These are phyloP conservation scores for Minunthozetes semirufus DNA, from an alignment of 2,888 invertebrate species.

Conservation along the genomic window DNA sequence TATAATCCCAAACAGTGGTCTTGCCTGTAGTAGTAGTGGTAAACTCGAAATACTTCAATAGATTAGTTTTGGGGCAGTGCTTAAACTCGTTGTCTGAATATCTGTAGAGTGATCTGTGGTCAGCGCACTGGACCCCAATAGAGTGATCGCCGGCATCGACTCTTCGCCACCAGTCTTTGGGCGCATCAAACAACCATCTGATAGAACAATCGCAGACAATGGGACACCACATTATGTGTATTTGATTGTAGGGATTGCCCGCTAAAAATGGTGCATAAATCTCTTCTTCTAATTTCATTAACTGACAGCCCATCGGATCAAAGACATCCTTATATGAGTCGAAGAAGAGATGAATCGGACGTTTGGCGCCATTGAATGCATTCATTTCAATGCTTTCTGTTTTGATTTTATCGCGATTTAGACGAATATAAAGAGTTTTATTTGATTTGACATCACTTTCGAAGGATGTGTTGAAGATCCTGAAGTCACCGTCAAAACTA, in stretches of 20 bases:
- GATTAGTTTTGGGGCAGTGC: slow-evolving; percentile 35
- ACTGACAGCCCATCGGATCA: slow-evolving; percentile 31
- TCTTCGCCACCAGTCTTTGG: slow-evolving; percentile 36
- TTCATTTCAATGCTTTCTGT: slow-evolving; percentile 27
- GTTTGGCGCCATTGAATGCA: slow-evolving; percentile 33
- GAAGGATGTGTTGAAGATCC: slow-evolving; percentile 28
- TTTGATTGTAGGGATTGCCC: slow-evolving; percentile 32
- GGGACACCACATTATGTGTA: slow-evolving; percentile 33
- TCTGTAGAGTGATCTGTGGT: slow-evolving; percentile 31
- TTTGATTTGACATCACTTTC: slow-evolving; percentile 11
- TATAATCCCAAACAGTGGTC: background rate
- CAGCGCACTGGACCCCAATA: slow-evolving; percentile 34
- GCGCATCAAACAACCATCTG: slow-evolving; percentile 37
- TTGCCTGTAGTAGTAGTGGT: background rate
- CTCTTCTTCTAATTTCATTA: slow-evolving; percentile 34
- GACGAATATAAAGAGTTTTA: slow-evolving; percentile 25
- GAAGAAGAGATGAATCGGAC: slow-evolving; percentile 32
- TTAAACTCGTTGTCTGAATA: slow-evolving; percentile 35
- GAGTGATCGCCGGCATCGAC: slow-evolving; percentile 34
- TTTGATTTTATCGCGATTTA: slow-evolving; percentile 29
- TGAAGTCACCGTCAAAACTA: slow-evolving; percentile 31
- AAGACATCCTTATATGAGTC: slow-evolving; percentile 20
- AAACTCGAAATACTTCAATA: slow-evolving; percentile 32
- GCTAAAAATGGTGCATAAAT: slow-evolving; percentile 35
- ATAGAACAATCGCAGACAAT: slow-evolving; percentile 33